Evolutionary conservation across 2,888 invertebrate species (phyloP).

Genomic region (Nomada flava): DNA sequence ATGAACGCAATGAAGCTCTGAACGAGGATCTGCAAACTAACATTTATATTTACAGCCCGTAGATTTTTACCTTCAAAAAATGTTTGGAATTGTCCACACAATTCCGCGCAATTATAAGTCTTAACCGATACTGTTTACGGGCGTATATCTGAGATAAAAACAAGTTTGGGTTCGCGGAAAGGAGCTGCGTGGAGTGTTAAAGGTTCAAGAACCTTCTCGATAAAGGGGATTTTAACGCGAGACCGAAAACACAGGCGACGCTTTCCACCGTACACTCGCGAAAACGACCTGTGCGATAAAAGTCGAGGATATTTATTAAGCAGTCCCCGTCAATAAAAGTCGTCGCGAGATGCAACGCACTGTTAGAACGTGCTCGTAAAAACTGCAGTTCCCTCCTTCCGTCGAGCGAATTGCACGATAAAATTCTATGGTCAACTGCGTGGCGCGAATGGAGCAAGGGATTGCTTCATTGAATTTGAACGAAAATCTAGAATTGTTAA

Average conservation of each 20-base stretch:
- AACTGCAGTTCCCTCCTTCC: background rate
- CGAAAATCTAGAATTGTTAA: no score
- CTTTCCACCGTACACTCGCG: background rate
- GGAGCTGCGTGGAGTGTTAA: slow-evolving; percentile 10
- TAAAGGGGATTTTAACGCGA: slow-evolving; percentile 3
- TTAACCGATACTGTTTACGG: no score
- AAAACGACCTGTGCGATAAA: slow-evolving; percentile 2
- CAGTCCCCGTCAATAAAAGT: background rate
- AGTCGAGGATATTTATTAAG: background rate
- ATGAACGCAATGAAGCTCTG: no score
- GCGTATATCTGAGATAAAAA: background rate
- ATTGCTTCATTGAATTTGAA: no score
- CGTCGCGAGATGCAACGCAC: background rate
- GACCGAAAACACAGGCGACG: slow-evolving; percentile 4
- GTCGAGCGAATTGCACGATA: background rate
- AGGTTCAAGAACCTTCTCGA: slow-evolving; percentile 33
- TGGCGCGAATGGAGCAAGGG: no score
- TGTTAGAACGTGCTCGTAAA: slow-evolving; percentile 2
- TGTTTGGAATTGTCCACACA: background rate
- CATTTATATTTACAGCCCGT: no score
- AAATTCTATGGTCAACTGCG: background rate
- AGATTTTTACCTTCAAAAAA: background rate
- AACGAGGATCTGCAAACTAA: no score
- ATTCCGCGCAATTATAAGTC: background rate
- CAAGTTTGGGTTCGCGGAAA: slow-evolving; percentile 9